phyloP scores from a whole-genome alignment of 30 jellyfish, hydroid and myxozoan species.

The Mastigias papua region DNA sequence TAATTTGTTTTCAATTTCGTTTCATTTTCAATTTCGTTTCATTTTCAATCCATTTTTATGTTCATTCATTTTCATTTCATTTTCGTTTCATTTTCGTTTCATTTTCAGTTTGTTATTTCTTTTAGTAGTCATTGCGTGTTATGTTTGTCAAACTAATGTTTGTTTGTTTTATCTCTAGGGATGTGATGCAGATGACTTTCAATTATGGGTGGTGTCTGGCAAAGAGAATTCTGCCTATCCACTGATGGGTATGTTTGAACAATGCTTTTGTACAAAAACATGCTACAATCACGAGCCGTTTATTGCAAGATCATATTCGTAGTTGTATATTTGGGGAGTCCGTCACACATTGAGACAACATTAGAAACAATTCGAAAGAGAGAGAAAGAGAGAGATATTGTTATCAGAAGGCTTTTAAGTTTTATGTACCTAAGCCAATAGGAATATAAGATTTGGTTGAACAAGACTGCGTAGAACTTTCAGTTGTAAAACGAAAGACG shows the following conservation, averaged over 20 bases:
- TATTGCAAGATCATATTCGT: too few relatives aligned
- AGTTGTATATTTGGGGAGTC: too few relatives aligned
- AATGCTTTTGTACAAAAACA: background rate
- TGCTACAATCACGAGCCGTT: too few relatives aligned
- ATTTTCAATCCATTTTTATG: too few relatives aligned
- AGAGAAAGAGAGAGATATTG: background rate
- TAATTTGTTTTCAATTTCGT: too few relatives aligned
- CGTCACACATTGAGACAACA: background rate
- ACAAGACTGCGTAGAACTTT: too few relatives aligned
- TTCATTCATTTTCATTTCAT: too few relatives aligned
- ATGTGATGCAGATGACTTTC: slow-evolving; percentile 83
- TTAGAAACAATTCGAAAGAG: background rate
- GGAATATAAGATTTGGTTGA: too few relatives aligned
- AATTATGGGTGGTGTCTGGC: slow-evolving; percentile 92
- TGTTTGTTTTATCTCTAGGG: slow-evolving; percentile 42
- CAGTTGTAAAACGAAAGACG: background rate
- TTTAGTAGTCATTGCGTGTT: background rate
- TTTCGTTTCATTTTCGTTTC: too few relatives aligned
- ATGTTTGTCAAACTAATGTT: background rate
- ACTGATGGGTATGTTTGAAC: slow-evolving; percentile 78
- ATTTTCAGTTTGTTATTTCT: too few relatives aligned
- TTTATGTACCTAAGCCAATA: too few relatives aligned
- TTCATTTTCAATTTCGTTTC: too few relatives aligned
- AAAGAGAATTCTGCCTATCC: slow-evolving; percentile 94
- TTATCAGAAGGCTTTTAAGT: background rate